A percentile compares a stretch with the other conserved stretches of the same genome.
Conservation (phyloP, 2,797 vertebrate genomes). For the Betta splendens region DNA sequence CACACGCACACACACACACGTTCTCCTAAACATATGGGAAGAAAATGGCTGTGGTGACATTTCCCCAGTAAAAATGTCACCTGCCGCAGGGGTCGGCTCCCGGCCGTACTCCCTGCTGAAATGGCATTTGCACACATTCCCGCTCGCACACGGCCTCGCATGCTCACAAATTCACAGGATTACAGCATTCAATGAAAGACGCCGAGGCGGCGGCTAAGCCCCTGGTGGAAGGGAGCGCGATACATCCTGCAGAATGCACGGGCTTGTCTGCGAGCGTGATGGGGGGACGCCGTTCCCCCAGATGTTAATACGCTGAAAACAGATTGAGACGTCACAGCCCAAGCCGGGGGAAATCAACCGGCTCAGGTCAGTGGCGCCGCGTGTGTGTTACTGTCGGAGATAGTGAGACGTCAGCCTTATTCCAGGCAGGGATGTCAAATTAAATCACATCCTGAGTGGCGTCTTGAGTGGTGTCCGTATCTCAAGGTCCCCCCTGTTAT, state of each 20-base stretch:
- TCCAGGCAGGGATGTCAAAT: constrained; percentile 39
- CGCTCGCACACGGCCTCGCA: constrained; percentile 29
- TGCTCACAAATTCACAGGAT: constrained; percentile 61
- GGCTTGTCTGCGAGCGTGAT: constrained; percentile 44
- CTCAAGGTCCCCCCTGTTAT: constrained; percentile 48
- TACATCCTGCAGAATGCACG: constrained; percentile 54
- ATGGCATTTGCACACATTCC: constrained; percentile 75
- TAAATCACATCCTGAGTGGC: constrained; percentile 44
- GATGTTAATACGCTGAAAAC: constrained; percentile 73
- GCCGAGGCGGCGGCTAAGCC: constrained; percentile 62
- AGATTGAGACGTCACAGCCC: constrained; percentile 69
- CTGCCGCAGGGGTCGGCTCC: constrained; percentile 60
- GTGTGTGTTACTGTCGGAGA: constrained; percentile 17
- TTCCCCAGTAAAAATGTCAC: constrained; percentile 78
- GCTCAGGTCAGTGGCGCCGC: constrained; percentile 47
- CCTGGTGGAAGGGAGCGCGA: constrained; percentile 51
- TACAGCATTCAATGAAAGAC: constrained; percentile 62
- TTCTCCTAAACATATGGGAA: constrained; percentile 41
- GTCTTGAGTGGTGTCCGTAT: constrained; percentile 39
- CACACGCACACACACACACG: constrained; percentile 15
- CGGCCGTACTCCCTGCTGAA: constrained; percentile 41
- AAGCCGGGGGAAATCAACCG: constrained; percentile 72
- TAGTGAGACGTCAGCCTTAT: background rate
- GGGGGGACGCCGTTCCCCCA: constrained; percentile 49
- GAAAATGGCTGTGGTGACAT: constrained; percentile 77